Evolutionary conservation across 2,797 vertebrate species (phyloP).

Genomic region (Sitta carolinensis): DNA sequence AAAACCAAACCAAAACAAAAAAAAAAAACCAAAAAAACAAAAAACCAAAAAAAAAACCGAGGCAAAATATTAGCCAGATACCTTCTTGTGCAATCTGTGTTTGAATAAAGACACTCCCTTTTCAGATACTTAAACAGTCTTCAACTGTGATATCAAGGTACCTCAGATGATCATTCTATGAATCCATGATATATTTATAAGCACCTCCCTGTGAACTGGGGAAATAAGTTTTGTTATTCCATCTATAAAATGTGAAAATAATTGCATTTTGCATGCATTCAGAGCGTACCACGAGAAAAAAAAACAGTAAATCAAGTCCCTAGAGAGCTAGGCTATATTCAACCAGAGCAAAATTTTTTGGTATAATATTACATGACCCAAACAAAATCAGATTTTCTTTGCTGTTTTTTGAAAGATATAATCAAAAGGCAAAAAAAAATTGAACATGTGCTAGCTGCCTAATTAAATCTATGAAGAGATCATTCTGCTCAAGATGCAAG

Average conservation of each 20-base stretch:
- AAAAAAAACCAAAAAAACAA: not conserved
- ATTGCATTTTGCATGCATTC: not conserved
- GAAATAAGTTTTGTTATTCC: not conserved
- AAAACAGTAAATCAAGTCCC: not conserved
- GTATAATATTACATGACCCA: not conserved
- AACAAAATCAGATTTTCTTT: not conserved
- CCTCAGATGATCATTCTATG: not conserved
- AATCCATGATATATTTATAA: not conserved
- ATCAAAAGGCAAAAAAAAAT: conserved; percentile 41
- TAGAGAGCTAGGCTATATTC: not conserved
- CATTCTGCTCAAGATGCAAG: conserved; percentile 35
- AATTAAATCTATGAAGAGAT: conserved; percentile 41
- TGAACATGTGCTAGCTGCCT: conserved; percentile 31
- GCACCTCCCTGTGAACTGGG: not conserved
- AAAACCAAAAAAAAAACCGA: not conserved
- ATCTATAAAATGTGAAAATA: not conserved
- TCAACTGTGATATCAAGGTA: not conserved
- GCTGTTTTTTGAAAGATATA: not conserved
- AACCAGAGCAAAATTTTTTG: not conserved
- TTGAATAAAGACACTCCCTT: conserved; percentile 25
- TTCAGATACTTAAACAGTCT: not conserved
- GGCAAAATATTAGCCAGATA: not conserved
- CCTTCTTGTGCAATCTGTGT: not conserved
- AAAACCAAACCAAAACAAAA: too few relatives aligned
- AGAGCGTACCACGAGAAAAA: not conserved